A percentile compares a stretch with the other conserved stretches of the same genome.
Conservation (phyloP, 1,140 invertebrate species). For the Formica exsecta region DNA sequence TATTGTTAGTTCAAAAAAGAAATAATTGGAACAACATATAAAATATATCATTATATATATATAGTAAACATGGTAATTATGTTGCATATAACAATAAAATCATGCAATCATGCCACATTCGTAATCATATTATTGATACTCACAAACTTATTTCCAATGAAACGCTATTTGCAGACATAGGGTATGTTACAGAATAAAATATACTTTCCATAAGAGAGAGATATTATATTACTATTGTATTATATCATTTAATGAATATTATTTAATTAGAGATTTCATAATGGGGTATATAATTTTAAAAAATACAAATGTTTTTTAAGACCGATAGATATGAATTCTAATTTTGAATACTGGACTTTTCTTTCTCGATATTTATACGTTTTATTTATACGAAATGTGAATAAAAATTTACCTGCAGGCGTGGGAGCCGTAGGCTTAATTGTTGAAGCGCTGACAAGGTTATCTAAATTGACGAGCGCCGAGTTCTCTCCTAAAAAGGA, state of each 20-base stretch:
- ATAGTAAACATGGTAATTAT: conserved; percentile 32
- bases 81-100: conserved; percentile 60
- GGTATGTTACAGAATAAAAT: conserved; percentile 64
- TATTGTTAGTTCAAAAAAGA: neutral
- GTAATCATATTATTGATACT: conserved; percentile 79
- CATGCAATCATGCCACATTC: conserved; percentile 82
- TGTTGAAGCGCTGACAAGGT: conserved; percentile 92
- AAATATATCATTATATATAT: conserved; percentile 32
- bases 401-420: conserved; percentile 81
- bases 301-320: neutral
- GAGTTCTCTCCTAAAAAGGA: conserved; percentile 98
- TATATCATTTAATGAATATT: neutral
- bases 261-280: conserved; percentile 14
- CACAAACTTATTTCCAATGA: conserved; percentile 86
- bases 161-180: conserved; percentile 85
- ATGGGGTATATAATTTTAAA: neutral
- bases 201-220: neutral
- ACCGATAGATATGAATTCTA: conserved; percentile 1
- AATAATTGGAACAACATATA: conserved; percentile 4
- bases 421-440: conserved; percentile 82
- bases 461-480: conserved; percentile 97
- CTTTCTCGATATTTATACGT: conserved; percentile 34
- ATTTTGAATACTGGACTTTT: conserved; percentile 39
- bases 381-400: conserved; percentile 4
- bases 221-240: no score